Evolutionary conservation across 2,113 vertebrate genomes (phyloP).

Genomic region (Tragelaphus buxtoni): DNA sequence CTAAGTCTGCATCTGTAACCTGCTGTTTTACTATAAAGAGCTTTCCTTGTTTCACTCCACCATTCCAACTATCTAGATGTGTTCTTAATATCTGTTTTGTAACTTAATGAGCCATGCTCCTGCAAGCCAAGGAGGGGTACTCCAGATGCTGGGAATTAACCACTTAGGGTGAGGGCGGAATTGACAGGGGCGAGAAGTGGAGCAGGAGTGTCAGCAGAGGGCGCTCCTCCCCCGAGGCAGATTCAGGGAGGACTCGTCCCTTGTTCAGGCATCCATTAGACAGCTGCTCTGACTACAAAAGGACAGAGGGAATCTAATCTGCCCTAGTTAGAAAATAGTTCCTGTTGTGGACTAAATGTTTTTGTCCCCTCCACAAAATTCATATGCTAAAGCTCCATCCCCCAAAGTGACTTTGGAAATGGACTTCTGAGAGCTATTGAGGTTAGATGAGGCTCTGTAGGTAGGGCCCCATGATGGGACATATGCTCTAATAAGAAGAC

Average conservation of each 20-base stretch:
- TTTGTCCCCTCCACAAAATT: not conserved
- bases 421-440: not conserved
- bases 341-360: not conserved
- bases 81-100: not conserved
- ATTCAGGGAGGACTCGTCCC: not conserved
- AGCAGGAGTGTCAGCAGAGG: not conserved
- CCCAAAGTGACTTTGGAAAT: not conserved
- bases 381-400: not conserved
- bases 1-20: not conserved
- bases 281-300: not conserved
- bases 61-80: not conserved
- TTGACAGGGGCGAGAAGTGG: not conserved
- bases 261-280: not conserved
- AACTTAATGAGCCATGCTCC: not conserved
- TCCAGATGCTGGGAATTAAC: not conserved
- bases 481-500: not conserved
- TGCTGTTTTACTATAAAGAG: not conserved
- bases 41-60: not conserved
- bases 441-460: not conserved
- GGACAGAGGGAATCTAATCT: not conserved
- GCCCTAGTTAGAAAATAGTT: not conserved
- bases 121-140: not conserved
- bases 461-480: not conserved
- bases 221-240: not conserved
- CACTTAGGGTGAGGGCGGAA: not conserved